Base-by-base conservation (phyloP, 2,888 invertebrate genomes). In the Lochmaea crataegi region DNA sequence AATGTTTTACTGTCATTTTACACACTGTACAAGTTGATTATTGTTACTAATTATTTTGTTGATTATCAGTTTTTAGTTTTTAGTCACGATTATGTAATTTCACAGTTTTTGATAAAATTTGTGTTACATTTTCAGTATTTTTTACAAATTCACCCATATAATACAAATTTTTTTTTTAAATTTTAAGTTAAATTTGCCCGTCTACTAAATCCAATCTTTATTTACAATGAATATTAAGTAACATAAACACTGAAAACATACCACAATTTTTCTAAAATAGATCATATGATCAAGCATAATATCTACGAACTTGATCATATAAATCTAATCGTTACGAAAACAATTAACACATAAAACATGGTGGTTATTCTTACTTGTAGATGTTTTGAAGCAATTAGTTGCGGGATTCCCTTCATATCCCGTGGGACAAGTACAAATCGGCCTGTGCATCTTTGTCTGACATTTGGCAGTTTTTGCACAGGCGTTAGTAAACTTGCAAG, bases 361-460 rank as follows among this genome's bases (percentile, higher is more conserved):
- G 7, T 16, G 16, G 63, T 69, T 69, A 76, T 74, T 41, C 94
- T 94, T 94, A 94, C 94, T 91, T 92, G 92, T 90, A 88, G 91
- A 90, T 84, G 89, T 88, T 84, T 92, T 91, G 88, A 92, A 90
- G 90, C 95, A 95, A 88, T 93, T 93, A 85, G 92, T 89, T 82
- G 93, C 92, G 71, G n/a, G n/a, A n/a, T 95, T 92, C 87, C 95
- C 95, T 85, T 94, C 93, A 85, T 92, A 92, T 84, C 93, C 94
- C 81, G 91, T 91, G 45, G 94, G 93, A 87, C 94, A 94, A 83
- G 91, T 92, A 88, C 94, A 94, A 88, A 94, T 92, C 75, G 94
- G 94, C 85, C 93, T 92, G 89, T 95, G 95, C 89, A 93, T 93
- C 89, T 93, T 91, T 80, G 93, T 93, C 83, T 91, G 91, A 87